These are phyloP conservation scores for Panulirus ornatus DNA, from an alignment of 1,140 invertebrate genomes.

Conservation along the genomic window DNA sequence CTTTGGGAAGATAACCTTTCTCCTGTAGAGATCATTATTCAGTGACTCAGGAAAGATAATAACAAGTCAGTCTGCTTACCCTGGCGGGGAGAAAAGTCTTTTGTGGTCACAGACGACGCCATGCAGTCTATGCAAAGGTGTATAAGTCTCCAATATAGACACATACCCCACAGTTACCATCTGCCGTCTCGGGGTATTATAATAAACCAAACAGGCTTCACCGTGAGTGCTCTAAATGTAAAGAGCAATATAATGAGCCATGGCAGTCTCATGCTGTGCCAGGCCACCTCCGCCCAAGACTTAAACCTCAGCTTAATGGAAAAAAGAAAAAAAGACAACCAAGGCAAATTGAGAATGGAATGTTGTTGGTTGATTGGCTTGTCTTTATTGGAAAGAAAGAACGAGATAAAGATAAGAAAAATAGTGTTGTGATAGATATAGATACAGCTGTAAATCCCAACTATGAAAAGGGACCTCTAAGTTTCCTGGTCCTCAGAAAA, in stretches of 20 bases:
- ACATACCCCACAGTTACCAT: neutral
- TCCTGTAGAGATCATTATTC: no score
- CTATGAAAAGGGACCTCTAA: neutral
- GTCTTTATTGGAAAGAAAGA: neutral
- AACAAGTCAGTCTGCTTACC: no score
- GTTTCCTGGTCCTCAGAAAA: neutral
- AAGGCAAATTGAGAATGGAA: constrained; percentile 6
- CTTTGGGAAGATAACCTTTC: no score
- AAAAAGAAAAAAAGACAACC: neutral
- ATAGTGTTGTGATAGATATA: no score
- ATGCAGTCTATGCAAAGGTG: constrained; percentile 14
- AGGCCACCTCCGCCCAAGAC: no score
- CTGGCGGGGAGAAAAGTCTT: no score
- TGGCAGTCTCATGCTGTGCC: neutral
- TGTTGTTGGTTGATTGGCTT: neutral
- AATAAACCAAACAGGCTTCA: constrained; percentile 39
- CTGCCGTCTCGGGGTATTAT: neutral
- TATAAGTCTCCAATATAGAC: neutral
- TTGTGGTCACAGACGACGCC: neutral
- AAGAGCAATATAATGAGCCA: constrained; percentile 37
- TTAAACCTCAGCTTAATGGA: neutral
- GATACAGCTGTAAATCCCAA: no score
- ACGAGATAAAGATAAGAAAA: no score
- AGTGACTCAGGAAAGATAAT: no score
- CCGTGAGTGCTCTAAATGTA: constrained; percentile 42